Base-by-base conservation (phyloP, 2,888 invertebrate species). In the Nebria brevicollis region DNA sequence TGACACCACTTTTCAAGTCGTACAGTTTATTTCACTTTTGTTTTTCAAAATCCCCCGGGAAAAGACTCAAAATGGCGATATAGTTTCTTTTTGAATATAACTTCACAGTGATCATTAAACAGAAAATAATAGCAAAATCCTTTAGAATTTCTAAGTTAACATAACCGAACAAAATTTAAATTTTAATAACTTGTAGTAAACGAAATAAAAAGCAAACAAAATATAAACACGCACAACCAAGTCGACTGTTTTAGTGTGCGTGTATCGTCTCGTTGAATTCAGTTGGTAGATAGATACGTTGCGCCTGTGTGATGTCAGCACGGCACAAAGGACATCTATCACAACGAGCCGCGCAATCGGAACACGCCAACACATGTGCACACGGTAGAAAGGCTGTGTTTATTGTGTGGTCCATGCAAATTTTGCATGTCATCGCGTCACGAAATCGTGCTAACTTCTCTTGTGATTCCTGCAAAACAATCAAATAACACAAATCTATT, bases 311-410 rank as follows among this genome's bases (percentile, higher is more conserved):
- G 83, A 95, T 94, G 86, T 92, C 92, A 5, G 93, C 91, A 25
- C 95, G 92, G 87, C 96, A 96, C 43, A 96, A 89, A 0, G 95
- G 95, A 87, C 95, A 96, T 82, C 93, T 91, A 82, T 93, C 92
- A 87, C 95, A 94, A 86, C 93, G 92, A 2, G 92, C 91, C 2
- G 96, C 95, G 87, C 97, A 97, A 26, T 91, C 90, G 66, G 91
- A 89, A 89, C 97, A 97, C 86, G 96, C 95, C 75, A 95, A 93
- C 77, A 95, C 94, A 89, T 97, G 97, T n/a, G 95, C 93, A 87
- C 97, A 97, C 1, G 97, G 97, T 89, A 95, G 93, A 89, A 97
- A 94, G 85, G 95, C 94, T 64, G 95, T 94, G 90, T 96, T 94
- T 87, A 97, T 94, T 82, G 93, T 92, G 77, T 91, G 91, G 90